Conservation (phyloP, 2,888 invertebrate genomes). For the Toxonevra muliebris region DNA sequence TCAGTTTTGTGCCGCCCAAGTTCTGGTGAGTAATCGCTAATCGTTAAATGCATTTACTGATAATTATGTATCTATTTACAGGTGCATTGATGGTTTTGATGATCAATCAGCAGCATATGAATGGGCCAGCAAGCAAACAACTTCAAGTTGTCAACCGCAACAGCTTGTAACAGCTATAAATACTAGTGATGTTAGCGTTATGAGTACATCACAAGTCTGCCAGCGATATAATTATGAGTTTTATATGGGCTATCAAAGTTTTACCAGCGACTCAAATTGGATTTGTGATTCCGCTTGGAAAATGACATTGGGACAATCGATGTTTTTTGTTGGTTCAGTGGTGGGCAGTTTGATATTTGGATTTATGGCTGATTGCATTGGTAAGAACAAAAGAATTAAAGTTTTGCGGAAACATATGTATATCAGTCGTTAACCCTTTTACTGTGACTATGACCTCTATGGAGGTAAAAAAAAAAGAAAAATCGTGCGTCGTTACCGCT, state of each 20-base stretch:
- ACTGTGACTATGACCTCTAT: too few species aligned
- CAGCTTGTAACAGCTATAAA: not conserved
- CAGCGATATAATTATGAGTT: conserved; percentile 68
- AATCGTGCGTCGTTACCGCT: too few species aligned
- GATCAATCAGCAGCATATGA: conserved; percentile 21
- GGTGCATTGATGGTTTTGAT: conserved; percentile 49
- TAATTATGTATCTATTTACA: conserved; percentile 23
- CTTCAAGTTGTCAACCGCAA: conserved; percentile 48
- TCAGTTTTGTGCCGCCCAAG: conserved; percentile 66
- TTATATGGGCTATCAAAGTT: conserved; percentile 68
- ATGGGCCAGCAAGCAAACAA: conserved; percentile 7
- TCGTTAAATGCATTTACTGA: not conserved
- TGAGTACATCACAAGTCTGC: conserved; percentile 49
- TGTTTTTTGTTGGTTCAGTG: conserved; percentile 71
- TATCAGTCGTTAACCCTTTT: too few species aligned
- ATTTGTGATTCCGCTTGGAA: conserved; percentile 71
- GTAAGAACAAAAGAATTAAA: conserved; percentile 34
- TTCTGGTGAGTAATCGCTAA: conserved; percentile 58
- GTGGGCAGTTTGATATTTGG: conserved; percentile 69
- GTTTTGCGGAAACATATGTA: too few species aligned
- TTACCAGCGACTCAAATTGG: conserved; percentile 73
- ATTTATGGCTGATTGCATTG: conserved; percentile 68
- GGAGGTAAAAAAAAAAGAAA: not conserved
- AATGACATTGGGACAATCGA: conserved; percentile 69
- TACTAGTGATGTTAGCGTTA: not conserved